phyloP scores from a whole-genome alignment of 1,140 invertebrate species.

The Whitmania pigra region DNA sequence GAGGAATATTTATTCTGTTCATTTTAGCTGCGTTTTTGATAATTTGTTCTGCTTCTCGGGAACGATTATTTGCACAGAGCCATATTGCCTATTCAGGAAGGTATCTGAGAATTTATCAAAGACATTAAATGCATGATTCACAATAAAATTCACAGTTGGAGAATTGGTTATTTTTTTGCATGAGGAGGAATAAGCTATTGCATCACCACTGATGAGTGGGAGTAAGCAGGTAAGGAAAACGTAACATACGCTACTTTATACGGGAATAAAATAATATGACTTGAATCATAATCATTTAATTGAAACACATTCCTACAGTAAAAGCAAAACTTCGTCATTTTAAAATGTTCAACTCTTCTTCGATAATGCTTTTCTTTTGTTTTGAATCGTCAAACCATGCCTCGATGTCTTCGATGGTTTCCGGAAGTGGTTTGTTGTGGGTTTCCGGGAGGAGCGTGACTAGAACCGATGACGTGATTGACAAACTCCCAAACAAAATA shows the following conservation, averaged over 20 bases:
- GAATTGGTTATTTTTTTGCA: too few relatives aligned
- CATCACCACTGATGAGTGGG: too few relatives aligned
- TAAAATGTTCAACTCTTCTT: too few relatives aligned
- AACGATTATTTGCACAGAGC: slow-evolving; percentile 25
- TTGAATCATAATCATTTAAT: too few relatives aligned
- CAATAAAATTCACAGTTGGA: neutral
- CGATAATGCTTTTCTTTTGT: neutral
- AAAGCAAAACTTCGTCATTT: too few relatives aligned
- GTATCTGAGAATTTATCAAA: neutral
- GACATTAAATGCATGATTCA: neutral
- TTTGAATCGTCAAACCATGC: slow-evolving; percentile 11
- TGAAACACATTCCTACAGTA: too few relatives aligned
- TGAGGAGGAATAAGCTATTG: too few relatives aligned
- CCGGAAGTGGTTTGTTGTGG: slow-evolving; percentile 27
- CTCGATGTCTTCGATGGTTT: slow-evolving; percentile 31
- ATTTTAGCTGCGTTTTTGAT: slow-evolving; percentile 22
- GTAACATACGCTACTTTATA: too few relatives aligned
- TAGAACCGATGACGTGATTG: slow-evolving; percentile 26
- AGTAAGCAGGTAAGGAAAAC: too few relatives aligned
- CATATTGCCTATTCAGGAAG: slow-evolving; percentile 27
- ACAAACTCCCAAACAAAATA: slow-evolving; percentile 23
- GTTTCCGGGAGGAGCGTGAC: slow-evolving; percentile 32
- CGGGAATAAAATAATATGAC: too few relatives aligned
- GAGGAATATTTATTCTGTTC: slow-evolving; percentile 9
- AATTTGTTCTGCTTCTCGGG: slow-evolving; percentile 27